Percentiles rank a stretch among this genome's conserved stretches.
Evolutionary conservation across 1,140 invertebrate species (phyloP).

Genomic region (Gryllus bimaculatus): DNA sequence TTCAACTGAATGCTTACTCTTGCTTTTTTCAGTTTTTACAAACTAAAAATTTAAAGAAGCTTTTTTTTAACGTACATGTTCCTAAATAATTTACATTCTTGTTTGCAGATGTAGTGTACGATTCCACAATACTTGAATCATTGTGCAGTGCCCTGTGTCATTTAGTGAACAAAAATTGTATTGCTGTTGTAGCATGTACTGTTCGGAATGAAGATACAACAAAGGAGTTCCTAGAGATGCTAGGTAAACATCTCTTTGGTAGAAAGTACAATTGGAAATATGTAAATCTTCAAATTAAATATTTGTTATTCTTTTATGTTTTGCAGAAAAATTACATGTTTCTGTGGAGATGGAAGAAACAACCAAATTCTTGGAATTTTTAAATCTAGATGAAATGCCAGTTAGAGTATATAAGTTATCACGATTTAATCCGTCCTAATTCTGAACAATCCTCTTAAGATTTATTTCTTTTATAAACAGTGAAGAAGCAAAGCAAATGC

Average conservation of each 20-base stretch:
- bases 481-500: too few species aligned
- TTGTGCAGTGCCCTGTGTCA: constrained; percentile 34
- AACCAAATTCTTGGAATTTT: not conserved
- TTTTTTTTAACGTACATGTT: not conserved
- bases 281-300: not conserved
- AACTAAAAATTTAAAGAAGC: not conserved
- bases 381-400: not conserved
- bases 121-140: constrained; percentile 34
- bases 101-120: constrained; percentile 43
- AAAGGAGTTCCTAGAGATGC: constrained; percentile 9
- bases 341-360: not conserved
- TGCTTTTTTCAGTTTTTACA: not conserved
- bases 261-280: not conserved
- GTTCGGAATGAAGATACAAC: constrained; percentile 39
- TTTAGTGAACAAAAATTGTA: constrained; percentile 29
- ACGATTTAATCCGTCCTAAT: too few species aligned
- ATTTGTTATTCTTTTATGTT: not conserved
- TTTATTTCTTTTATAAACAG: too few species aligned
- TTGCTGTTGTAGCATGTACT: constrained; percentile 39
- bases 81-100: not conserved
- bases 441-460: too few species aligned
- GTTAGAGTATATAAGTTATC: not conserved
- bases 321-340: not conserved
- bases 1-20: not conserved
- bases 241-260: not conserved